Percentiles rank a stretch among this genome's conserved stretches.
phyloP scores from a whole-genome alignment of 2,888 invertebrate species.

The Chelonus formosanus region DNA sequence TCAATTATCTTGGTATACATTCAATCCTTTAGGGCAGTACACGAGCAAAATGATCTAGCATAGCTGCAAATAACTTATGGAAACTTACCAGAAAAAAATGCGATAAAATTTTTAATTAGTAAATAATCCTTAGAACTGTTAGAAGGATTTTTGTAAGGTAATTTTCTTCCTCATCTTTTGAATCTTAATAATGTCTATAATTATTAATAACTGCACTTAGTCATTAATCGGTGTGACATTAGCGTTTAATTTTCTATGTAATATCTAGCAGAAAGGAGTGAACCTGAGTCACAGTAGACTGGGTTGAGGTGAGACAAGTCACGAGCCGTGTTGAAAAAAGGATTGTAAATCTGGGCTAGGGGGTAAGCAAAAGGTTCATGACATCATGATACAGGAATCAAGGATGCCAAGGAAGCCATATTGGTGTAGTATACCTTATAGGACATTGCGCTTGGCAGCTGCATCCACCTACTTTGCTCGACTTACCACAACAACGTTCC shows the following conservation, averaged over 20 bases:
- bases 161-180: too few species aligned
- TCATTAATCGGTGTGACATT: too few species aligned
- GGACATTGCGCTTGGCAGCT: slow-evolving; percentile 11
- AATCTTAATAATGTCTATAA: too few species aligned
- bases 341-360: slow-evolving; percentile 45
- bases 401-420: slow-evolving; percentile 22
- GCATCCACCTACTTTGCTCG: slow-evolving; percentile 39
- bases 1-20: too few species aligned
- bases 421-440: background rate
- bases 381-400: slow-evolving; percentile 3
- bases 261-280: background rate
- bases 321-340: slow-evolving; percentile 46
- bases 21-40: too few species aligned
- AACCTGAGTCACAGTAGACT: background rate
- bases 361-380: slow-evolving; percentile 20
- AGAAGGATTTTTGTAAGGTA: too few species aligned
- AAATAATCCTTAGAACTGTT: too few species aligned
- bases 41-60: too few species aligned
- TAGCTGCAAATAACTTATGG: too few species aligned
- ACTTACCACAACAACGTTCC: slow-evolving; percentile 39
- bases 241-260: background rate
- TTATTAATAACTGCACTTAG: too few species aligned
- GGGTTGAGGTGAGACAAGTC: slow-evolving; percentile 54
- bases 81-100: too few species aligned
- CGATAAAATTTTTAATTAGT: too few species aligned